phyloP scores from a whole-genome alignment of 2,888 invertebrate genomes.

The Amiota mariae region DNA sequence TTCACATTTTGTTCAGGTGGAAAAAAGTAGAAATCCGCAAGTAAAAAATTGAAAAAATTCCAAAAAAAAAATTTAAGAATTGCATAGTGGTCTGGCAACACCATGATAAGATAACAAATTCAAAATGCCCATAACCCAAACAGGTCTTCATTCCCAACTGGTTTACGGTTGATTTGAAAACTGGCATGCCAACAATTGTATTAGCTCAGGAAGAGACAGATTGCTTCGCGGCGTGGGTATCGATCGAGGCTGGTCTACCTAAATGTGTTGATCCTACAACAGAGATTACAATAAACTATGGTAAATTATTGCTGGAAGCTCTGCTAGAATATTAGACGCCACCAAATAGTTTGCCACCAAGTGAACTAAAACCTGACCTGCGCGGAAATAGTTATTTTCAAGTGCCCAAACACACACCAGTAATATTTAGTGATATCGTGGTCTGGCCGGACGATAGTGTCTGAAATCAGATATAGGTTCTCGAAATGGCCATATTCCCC shows the following conservation, averaged over 20 bases:
- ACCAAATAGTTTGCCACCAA: slow-evolving; percentile 78
- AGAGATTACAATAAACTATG: slow-evolving; percentile 87
- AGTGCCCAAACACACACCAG: slow-evolving; percentile 95
- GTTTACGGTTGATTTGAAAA: slow-evolving; percentile 99
- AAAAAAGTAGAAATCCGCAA: no score
- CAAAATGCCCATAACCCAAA: no score
- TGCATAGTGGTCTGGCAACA: no score
- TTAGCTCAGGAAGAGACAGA: slow-evolving; percentile 97
- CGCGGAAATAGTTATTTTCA: slow-evolving; percentile 87
- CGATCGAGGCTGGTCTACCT: slow-evolving; percentile 94
- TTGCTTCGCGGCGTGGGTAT: slow-evolving; percentile 98
- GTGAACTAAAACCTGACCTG: slow-evolving; percentile 82
- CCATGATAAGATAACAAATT: no score
- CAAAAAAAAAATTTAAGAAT: no score
- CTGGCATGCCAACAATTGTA: slow-evolving; percentile 98
- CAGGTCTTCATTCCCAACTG: slow-evolving; percentile 98
- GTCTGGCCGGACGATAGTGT: no score
- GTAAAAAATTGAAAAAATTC: no score
- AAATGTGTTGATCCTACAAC: slow-evolving; percentile 75
- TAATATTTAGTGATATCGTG: slow-evolving; percentile 97
- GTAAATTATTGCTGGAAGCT: slow-evolving; percentile 93
- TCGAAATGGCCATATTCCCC: no score
- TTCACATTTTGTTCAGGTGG: no score
- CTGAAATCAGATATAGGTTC: no score
- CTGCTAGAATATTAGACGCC: slow-evolving; percentile 95